Evolutionary conservation across 2,888 invertebrate genomes (phyloP).

Genomic region (Acronicta alni): DNA sequence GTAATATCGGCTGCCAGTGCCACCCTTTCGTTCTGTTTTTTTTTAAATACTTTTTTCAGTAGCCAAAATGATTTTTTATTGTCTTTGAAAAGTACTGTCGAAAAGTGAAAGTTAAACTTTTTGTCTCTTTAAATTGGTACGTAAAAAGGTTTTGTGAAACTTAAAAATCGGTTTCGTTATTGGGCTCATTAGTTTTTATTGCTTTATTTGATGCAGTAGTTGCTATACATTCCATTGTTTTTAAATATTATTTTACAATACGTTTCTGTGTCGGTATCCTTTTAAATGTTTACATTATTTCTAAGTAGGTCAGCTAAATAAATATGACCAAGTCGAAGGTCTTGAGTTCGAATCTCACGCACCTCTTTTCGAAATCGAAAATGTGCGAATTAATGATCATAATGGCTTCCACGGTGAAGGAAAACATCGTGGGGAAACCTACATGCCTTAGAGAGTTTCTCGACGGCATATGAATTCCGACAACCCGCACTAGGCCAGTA

Average conservation of each 20-base stretch:
- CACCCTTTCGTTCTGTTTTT: constrained; percentile 73
- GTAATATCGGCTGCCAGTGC: constrained; percentile 67
- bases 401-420: too few relatives aligned
- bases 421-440: too few relatives aligned
- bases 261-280: constrained; percentile 40
- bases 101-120: constrained; percentile 79
- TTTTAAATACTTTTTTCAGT: constrained; percentile 67
- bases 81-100: constrained; percentile 63
- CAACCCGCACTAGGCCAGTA: too few relatives aligned
- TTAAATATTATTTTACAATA: constrained; percentile 20
- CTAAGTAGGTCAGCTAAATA: too few relatives aligned
- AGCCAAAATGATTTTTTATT: constrained; percentile 64
- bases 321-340: too few relatives aligned
- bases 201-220: constrained; percentile 43
- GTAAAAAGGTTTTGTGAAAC: constrained; percentile 37
- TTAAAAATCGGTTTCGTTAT: constrained; percentile 51
- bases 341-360: too few relatives aligned
- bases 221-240: constrained; percentile 35
- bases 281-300: constrained; percentile 17
- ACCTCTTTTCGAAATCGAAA: too few relatives aligned
- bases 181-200: constrained; percentile 38
- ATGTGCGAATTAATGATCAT: too few relatives aligned
- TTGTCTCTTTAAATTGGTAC: constrained; percentile 50
- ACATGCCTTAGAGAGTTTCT: too few relatives aligned
- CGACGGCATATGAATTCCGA: too few relatives aligned